Evolutionary conservation across 2,888 invertebrate genomes (phyloP), one percentile per base, ranked within the genome.

Genomic region (Drosophila macrothrix): DNA sequence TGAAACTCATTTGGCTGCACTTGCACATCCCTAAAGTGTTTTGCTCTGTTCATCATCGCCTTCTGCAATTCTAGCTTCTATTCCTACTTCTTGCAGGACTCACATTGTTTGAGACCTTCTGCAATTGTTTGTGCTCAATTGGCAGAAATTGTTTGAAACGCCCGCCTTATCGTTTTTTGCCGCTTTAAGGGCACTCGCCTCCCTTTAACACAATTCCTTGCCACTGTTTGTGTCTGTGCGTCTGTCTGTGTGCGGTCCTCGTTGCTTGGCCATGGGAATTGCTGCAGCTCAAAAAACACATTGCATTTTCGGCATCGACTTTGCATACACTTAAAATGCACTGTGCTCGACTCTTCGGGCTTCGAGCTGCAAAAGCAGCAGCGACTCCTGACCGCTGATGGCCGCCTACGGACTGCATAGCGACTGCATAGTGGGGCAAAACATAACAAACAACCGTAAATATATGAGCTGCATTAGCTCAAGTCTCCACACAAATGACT

Each of bases 1-100:
- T 69, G 84, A 86, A 88, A 82, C 82, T 88, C 86, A 86, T 88
- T 91, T 84, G 80, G 84, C 73, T 73, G 86, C 85, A 87, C 90
- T 90, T 88, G 84, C 86, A 6, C 82, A 70, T 76, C 83, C 79
- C 84, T 80, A 76, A 85, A 84, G 85, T 87, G 84, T 84, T 85
- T 80, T 83, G 73, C 58, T 70, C 60, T 63, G 67, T 37, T 28
- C 41, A 9, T 39, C 58, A 16, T 29, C 37, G 7, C 37, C 37
- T 35, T 14, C 25, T 10, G 3, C 2, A 7, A 28, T 4, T 33
- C 35, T 19, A 28, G 22, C 52, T 66, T 67, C 61, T 10, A 9
- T 29, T 31, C 3, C 61, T 29, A 54, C 59, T 41, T 64, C 46
- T 60, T 19, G 33, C 16, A 16, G 46, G 46, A 3, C 50, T 54